These are phyloP conservation scores for Syngnathoides biaculeatus DNA, from an alignment of 2,113 vertebrate genomes.

Conservation along the genomic window DNA sequence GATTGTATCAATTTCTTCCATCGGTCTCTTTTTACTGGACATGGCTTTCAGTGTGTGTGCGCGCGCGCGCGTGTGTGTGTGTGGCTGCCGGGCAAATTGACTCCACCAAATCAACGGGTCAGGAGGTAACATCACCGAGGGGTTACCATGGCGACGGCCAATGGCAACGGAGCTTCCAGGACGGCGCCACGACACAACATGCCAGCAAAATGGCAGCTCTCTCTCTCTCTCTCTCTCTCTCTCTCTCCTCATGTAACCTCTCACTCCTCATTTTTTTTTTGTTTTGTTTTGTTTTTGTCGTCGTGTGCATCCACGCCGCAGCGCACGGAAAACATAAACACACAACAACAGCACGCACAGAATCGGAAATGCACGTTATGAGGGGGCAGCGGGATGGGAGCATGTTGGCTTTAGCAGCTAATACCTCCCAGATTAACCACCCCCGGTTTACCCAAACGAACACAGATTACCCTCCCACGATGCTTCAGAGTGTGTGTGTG, in stretches of 20 bases:
- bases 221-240: conserved; percentile 34
- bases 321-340: conserved; percentile 32
- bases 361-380: conserved; percentile 38
- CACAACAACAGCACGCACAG: conserved; percentile 17
- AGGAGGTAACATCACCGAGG: conserved; percentile 72
- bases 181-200: conserved; percentile 40
- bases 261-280: conserved; percentile 15
- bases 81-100: conserved; percentile 62
- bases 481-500: too few species aligned
- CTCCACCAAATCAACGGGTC: conserved; percentile 74
- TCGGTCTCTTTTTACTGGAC: neutral
- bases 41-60: neutral
- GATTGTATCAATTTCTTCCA: too few species aligned
- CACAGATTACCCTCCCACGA: conserved; percentile 68
- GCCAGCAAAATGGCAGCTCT: conserved; percentile 62
- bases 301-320: conserved; percentile 23
- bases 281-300: neutral
- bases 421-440: conserved; percentile 75
- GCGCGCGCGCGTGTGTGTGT: conserved; percentile 3
- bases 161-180: conserved; percentile 60
- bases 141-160: conserved; percentile 78
- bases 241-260: conserved; percentile 36
- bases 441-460: conserved; percentile 51
- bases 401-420: conserved; percentile 73
- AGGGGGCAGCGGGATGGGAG: conserved; percentile 68